Conservation (phyloP, 2,888 invertebrate genomes). For the Eupithecia vulgata region DNA sequence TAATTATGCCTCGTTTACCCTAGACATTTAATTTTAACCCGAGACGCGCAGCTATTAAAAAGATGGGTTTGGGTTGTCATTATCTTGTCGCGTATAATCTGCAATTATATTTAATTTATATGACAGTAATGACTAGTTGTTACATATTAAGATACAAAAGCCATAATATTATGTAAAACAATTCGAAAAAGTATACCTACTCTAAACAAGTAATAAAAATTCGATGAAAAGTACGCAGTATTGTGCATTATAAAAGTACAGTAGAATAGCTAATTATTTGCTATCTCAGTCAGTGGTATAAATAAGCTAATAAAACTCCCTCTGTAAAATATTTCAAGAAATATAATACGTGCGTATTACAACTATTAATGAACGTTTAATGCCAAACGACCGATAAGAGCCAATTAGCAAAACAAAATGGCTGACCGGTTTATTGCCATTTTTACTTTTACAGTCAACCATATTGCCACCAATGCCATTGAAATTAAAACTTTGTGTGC, state of each 20-base stretch:
- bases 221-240: slow-evolving; percentile 10
- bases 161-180: not conserved
- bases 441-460: slow-evolving; percentile 52
- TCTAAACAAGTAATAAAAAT: slow-evolving; percentile 1
- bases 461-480: slow-evolving; percentile 16
- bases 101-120: slow-evolving; percentile 21
- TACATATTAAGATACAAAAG: not conserved
- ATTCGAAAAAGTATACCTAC: not conserved
- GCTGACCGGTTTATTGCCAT: slow-evolving; percentile 57
- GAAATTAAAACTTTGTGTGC: slow-evolving; percentile 27
- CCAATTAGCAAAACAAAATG: slow-evolving; percentile 75
- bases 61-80: slow-evolving; percentile 18
- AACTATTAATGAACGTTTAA: slow-evolving; percentile 73
- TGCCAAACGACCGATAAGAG: slow-evolving; percentile 71
- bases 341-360: slow-evolving; percentile 64
- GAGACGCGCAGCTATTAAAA: slow-evolving; percentile 8
- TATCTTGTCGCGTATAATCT: slow-evolving; percentile 23
- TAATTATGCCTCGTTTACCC: slow-evolving; percentile 16
- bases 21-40: not conserved
- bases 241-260: not conserved
- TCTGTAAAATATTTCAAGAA: slow-evolving; percentile 52
- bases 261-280: not conserved
- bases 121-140: slow-evolving; percentile 4
- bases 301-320: slow-evolving; percentile 41
- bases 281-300: no score